Conservation (phyloP, 2,113 vertebrate genomes). For the Embiotoca jacksoni region DNA sequence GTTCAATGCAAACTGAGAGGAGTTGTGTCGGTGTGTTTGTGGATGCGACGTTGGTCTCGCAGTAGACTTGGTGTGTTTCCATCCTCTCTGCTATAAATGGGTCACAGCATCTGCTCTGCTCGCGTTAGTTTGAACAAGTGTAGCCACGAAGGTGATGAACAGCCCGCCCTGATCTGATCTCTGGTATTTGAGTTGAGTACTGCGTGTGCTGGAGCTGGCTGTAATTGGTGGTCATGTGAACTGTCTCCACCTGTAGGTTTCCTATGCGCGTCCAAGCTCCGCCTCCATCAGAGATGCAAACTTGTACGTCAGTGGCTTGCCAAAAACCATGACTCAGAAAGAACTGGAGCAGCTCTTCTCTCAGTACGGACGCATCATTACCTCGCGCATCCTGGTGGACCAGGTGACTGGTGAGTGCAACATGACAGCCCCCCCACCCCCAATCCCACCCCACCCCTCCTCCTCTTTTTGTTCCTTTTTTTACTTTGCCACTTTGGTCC, state of each 20-base stretch:
- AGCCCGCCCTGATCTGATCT: too few relatives aligned
- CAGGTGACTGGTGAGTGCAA: slow-evolving; percentile 95
- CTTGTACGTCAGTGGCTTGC: slow-evolving; percentile 97
- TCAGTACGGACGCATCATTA: slow-evolving; percentile 98
- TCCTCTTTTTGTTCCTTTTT: slow-evolving; percentile 14
- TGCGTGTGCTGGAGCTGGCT: not conserved
- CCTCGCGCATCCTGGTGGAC: slow-evolving; percentile 97
- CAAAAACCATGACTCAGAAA: slow-evolving; percentile 98
- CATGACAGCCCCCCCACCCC: not conserved
- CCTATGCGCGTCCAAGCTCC: slow-evolving; percentile 97
- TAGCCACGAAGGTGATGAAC: not conserved
- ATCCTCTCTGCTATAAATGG: not conserved
- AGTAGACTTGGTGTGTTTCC: not conserved
- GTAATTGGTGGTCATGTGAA: not conserved
- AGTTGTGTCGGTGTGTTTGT: too few relatives aligned
- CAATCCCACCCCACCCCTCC: too few relatives aligned
- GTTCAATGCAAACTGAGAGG: too few relatives aligned
- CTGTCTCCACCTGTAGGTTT: slow-evolving; percentile 82
- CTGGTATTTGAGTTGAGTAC: too few relatives aligned
- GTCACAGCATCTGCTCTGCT: slow-evolving; percentile 3
- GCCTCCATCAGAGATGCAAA: slow-evolving; percentile 99
- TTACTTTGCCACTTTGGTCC: not conserved
- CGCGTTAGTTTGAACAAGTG: not conserved
- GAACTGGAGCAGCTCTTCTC: slow-evolving; percentile 98
- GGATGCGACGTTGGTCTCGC: too few relatives aligned